Evolutionary conservation across 2,113 vertebrate species (phyloP), one percentile per base, ranked within the genome.

Genomic region (Amblyopsis rosae): DNA sequence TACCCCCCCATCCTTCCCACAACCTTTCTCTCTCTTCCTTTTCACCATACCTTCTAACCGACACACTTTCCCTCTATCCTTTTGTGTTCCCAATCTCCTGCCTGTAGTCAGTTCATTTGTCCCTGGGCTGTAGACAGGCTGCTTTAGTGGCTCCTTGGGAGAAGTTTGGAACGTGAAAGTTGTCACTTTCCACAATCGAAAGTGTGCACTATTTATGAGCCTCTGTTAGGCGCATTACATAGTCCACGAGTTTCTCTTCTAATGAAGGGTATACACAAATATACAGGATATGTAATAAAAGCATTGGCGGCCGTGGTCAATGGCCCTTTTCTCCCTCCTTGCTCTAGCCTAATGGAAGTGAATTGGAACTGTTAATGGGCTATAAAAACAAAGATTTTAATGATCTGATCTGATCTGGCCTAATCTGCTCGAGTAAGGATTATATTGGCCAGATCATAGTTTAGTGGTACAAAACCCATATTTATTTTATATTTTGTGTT

Each of bases 281-380:
- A 72, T 71, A 69, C 50, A 6, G 4, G 47, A 45, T 75, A 65
- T 80, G 81, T 83, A 72, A 65, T 77, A 70, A 72, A 73, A 82
- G 62, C 50, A 54, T 45, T 70, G 66, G 56, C 47, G 62, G 65
- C 65, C 72, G 76, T 81, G 75, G 69, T 86, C 75, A 86, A 80
- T 84, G 81, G 67, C 54, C 76, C 57, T 33, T 73, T 79, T 26
- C 65, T 73, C 62, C 60, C 70, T 77, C 74, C 62, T 80, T 80
- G 67, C 69, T 84, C 84, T 83, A 83, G 79, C 71, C 81, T 70
- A 77, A 82, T 86, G 81, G 70, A 87, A 86, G 73, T 78, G 76
- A 84, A 84, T 83, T 82, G 75, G 74, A 85, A 73, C 72, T 83
- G 80, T 80, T 78, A 59, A 84, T 78, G 67, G 78, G 32, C 73